Base-by-base conservation (phyloP, 1,140 invertebrate species). In the Euura lappo region DNA sequence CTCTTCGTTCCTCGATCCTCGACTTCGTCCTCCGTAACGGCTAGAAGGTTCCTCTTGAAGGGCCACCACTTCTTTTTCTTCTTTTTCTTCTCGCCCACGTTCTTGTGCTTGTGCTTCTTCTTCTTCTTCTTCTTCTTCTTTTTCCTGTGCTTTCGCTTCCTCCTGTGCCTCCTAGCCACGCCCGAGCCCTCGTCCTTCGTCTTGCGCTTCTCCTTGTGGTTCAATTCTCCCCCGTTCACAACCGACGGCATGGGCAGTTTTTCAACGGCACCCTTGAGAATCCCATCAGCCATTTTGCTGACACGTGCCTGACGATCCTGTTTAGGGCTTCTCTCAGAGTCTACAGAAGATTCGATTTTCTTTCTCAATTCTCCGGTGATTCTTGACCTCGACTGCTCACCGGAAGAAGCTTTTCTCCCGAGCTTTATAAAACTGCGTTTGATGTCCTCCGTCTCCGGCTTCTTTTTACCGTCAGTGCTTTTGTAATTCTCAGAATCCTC, bases 21-120 rank as follows among this genome's bases (percentile, higher is more conserved):
- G 28, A 45, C n/a, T 47, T 71, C 51, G 43, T 70, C 64, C 6
- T 76, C 69, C 7, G 47, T 44, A 7, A 72, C 4, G 28, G 69
- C 71, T 69, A 76, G 71, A 13, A 76, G 66, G 69, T 72, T 67
- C 64, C 75, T 74, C 65, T 67, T 45, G 60, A 76, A 76, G 7
- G 74, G 74, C 74, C 71, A 75, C 71, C 68, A 73, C 47, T 46
- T 68, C 51, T 65, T 75, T n/a, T 45, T 44, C 47, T 44, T 13
- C 7, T 13, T 51, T 4, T 4, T 45, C 45, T 28, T 4, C 4
- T 4, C 43, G 11, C 2, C 28, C 71, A n/a, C 13, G 8, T 45
- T 44, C 65, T 66, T 13, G 11, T 13, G 45, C 4, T 28, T 42
- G 46, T 67, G 6, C 60, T 72, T 72, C 8, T 44, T 13, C 47